phyloP scores from a whole-genome alignment of 2,888 invertebrate genomes.

The Xanthia icteritia region DNA sequence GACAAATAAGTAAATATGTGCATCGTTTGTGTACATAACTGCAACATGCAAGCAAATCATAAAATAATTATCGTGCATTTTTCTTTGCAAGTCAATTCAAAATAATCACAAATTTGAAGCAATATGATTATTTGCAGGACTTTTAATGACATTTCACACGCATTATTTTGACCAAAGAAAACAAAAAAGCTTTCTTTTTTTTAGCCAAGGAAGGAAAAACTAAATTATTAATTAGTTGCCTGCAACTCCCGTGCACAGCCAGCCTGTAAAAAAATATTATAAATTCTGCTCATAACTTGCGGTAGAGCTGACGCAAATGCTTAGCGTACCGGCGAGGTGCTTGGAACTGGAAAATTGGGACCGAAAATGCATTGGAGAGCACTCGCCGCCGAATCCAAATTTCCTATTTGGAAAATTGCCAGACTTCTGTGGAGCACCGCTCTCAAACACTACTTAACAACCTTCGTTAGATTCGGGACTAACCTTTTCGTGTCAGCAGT shows the following conservation, averaged over 20 bases:
- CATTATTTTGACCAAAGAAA: not conserved
- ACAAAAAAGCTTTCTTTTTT: not conserved
- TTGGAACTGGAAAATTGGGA: slow-evolving; percentile 74
- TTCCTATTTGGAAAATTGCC: slow-evolving; percentile 72
- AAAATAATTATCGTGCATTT: not conserved
- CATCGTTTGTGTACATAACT: slow-evolving; percentile 11
- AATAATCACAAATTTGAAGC: not conserved
- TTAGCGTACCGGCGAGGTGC: slow-evolving; percentile 58
- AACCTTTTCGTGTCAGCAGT: slow-evolving; percentile 33
- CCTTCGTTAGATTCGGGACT: slow-evolving; percentile 38
- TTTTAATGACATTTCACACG: not conserved
- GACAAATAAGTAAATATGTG: slow-evolving; percentile 33
- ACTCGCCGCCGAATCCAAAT: slow-evolving; percentile 66
- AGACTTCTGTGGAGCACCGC: slow-evolving; percentile 58
- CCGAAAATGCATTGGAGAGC: slow-evolving; percentile 68
- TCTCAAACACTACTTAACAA: slow-evolving; percentile 37
- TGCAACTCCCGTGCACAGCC: slow-evolving; percentile 11
- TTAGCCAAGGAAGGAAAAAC: not conserved
- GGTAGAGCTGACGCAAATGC: slow-evolving; percentile 55
- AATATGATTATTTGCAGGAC: not conserved
- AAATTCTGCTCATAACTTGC: slow-evolving; percentile 43
- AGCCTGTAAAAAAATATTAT: slow-evolving; percentile 46
- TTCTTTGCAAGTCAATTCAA: not conserved
- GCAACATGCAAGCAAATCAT: not conserved
- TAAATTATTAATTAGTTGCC: not conserved